Evolutionary conservation across 2,113 vertebrate species (phyloP).

Genomic region (Sigmodon hispidus): DNA sequence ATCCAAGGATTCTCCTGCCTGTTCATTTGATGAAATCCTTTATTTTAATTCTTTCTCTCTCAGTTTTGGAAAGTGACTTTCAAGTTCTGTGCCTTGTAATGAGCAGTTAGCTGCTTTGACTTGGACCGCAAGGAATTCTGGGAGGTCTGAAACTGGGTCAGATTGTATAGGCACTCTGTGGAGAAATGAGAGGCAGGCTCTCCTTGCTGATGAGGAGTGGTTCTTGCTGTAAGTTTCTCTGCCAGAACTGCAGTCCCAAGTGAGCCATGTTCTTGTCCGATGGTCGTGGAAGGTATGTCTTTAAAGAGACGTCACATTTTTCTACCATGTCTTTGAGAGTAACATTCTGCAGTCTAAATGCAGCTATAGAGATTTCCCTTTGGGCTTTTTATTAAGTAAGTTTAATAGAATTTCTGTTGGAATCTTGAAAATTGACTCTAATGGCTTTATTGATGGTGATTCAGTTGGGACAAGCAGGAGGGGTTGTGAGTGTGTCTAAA

Average conservation of each 20-base stretch:
- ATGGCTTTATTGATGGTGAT: slow-evolving; percentile 4
- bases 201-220: background rate
- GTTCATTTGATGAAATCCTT: background rate
- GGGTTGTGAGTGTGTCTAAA: background rate
- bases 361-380: slow-evolving; percentile 36
- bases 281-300: background rate
- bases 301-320: background rate
- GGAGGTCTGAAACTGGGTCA: background rate
- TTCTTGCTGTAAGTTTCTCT: background rate
- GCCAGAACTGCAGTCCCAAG: background rate
- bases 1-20: background rate
- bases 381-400: slow-evolving; percentile 60
- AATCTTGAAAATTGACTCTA: slow-evolving; percentile 47
- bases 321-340: slow-evolving; percentile 21
- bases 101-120: background rate
- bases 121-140: background rate
- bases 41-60: background rate
- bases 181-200: background rate
- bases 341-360: background rate
- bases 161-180: rapidly evolving
- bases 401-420: slow-evolving; percentile 32
- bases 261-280: background rate
- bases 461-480: background rate
- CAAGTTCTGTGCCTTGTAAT: background rate
- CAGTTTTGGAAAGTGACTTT: background rate